Percentiles rank a stretch among this genome's conserved stretches.
These are phyloP conservation scores for Zaprionus tsacasi DNA, from an alignment of 1,140 invertebrate genomes.

Conservation along the genomic window DNA sequence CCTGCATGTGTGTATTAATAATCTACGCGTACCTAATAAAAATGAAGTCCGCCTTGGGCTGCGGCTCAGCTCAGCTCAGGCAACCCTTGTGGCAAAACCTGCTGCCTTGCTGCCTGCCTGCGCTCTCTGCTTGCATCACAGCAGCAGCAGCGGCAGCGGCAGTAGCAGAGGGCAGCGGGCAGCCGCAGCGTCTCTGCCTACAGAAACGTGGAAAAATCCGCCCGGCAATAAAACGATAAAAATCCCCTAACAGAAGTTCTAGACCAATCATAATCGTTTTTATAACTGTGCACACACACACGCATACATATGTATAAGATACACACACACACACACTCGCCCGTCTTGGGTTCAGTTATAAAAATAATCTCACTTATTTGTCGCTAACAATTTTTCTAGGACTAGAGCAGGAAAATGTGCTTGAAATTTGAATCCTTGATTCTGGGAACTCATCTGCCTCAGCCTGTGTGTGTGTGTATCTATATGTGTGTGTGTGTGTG, in stretches of 20 bases:
- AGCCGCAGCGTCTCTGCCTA: constrained; percentile 14
- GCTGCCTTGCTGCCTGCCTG: constrained; percentile 17
- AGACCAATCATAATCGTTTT: constrained; percentile 82
- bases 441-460: constrained; percentile 58
- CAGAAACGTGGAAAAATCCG: constrained; percentile 23
- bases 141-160: constrained; percentile 35
- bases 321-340: constrained; percentile 6
- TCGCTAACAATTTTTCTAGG: constrained; percentile 56
- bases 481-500: constrained; percentile 21
- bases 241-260: constrained; percentile 58
- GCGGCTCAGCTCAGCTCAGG: neutral
- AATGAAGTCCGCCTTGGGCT: constrained; percentile 65
- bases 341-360: constrained; percentile 63
- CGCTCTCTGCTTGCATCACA: constrained; percentile 67
- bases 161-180: constrained; percentile 20
- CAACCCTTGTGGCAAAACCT: constrained; percentile 73
- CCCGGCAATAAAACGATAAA: constrained; percentile 76
- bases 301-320: constrained; percentile 29
- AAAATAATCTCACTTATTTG: constrained; percentile 83
- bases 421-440: constrained; percentile 82
- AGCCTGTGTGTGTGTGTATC: constrained; percentile 32
- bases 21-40: constrained; percentile 53
- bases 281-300: constrained; percentile 57
- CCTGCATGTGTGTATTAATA: constrained; percentile 58
- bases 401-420: constrained; percentile 40